Base-by-base conservation (phyloP, 2,888 invertebrate genomes). In the Bombylius discolor region DNA sequence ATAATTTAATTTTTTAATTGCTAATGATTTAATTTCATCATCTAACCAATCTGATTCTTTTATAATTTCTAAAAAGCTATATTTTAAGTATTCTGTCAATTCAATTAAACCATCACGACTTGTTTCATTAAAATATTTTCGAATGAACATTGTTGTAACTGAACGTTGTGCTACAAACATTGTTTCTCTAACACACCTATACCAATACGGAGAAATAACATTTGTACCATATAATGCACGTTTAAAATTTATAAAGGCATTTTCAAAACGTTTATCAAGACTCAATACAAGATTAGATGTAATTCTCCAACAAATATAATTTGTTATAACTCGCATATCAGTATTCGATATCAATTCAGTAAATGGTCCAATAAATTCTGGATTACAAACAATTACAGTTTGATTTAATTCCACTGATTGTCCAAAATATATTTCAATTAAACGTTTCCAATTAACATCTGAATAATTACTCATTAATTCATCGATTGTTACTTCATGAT, bases 391-490 rank as follows among this genome's bases (percentile, higher is more conserved):
- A 36, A 36, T 4, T 3, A 36, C 8, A 36, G 7, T 36, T 36
- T 36, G 7, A 36, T 36, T 36, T 36, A 36, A 36, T 7, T 36
- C 8, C 8, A 36, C 34, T 36, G 9, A 36, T 36, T 36, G 1
- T 36, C 36, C 6, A 5, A 42, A 11, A 11, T 42, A 4, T 1
- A 42, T 42, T 11, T 42, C 39, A 42, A 36, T 5, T 7, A 36
- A 42, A 11, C 11, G 8, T 42, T 11, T 49, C 59, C 57, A 59
- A 44, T 57, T 13, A 42, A 56, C 34, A 31, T 50, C 49, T 31
- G 56, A 32, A 44, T 51, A 49, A 9, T 47, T 49, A 12, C 51
- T n/a, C 5, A 49, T 13, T 5, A 59, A 47, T 14, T 53, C 47
- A 8, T 36, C 23, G 1, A 59, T 49, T 4, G 44, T 49, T 32